Evolutionary conservation across 2,113 vertebrate genomes (phyloP), one percentile per base, ranked within the genome.

Genomic region (Rostratula benghalensis): DNA sequence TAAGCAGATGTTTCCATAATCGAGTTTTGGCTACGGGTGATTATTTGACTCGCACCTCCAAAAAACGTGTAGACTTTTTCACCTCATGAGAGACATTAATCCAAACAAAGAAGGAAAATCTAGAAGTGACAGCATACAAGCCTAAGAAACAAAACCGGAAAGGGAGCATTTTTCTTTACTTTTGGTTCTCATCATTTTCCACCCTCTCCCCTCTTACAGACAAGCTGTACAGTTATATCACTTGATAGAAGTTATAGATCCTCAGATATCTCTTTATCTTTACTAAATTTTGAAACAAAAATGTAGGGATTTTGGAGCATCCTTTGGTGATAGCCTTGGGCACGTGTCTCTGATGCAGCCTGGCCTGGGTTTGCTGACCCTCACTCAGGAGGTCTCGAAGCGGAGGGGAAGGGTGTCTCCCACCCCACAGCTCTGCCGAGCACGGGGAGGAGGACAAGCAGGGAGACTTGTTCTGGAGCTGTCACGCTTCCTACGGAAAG

Each of bases 341-440:
- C 60, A 18, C 2, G 1, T 9, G 2, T 3, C 63, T 11, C 16
- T 0, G 0, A 1, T 1, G 68, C 12, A 33, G 41, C 28, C 5
- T 0, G 6, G 75, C 0, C 27, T 1, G 11, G 37, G 1, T 31
- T 1, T 61, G 37, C 60, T 37, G 89, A 11, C 20, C 65, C 46
- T 33, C 50, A 7, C 10, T 3, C 2, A 3, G 39, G 23, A 41
- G 46, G 54, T 2, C 33, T 21, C 1, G 0, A 1, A 31, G 71
- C 5, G 18, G 54, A 27, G 0, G 0, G 56, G 59, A 51, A 20
- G 35, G 1, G 27, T 18, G 43, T 5, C 30, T 41, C 15, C 12
- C 70, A 2, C 8, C 0, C 0, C 9, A 53, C 0, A 1, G 86
- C 74, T 56, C 51, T 37, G 86, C 57, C 0, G 7, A 1, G 33